Percentiles rank a stretch among this genome's conserved stretches.
Conservation (phyloP, 2,113 vertebrate species). For the Ammospiza caudacuta region DNA sequence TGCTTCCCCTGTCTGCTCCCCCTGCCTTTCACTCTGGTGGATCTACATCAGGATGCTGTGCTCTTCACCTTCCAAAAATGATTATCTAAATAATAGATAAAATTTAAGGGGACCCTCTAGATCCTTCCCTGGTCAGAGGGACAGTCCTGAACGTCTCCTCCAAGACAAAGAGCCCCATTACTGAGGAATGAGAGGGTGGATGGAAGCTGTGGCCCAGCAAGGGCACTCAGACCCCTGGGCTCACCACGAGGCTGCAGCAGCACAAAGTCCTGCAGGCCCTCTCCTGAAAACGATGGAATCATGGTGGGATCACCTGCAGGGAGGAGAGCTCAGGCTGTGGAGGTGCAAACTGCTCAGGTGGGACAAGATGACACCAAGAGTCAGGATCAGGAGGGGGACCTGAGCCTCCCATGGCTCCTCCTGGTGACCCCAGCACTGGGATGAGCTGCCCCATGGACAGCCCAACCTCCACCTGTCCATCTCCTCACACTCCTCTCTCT, state of each 20-base stretch:
- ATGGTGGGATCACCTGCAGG: background rate
- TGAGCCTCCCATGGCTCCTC: fast-evolving
- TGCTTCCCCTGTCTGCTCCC: background rate
- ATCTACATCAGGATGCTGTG: fast-evolving
- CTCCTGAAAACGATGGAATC: background rate
- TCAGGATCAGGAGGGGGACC: background rate
- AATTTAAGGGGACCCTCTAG: background rate
- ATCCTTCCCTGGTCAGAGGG: background rate
- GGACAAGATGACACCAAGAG: background rate
- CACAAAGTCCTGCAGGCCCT: background rate
- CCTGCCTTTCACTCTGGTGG: background rate
- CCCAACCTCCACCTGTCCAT: fast-evolving
- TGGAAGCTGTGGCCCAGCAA: background rate
- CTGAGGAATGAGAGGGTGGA: fast-evolving
- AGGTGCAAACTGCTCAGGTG: background rate
- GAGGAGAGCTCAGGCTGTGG: background rate
- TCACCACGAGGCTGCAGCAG: background rate
- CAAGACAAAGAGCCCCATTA: background rate
- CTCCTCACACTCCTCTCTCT: background rate
- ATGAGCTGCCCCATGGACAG: background rate
- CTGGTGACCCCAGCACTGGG: fast-evolving
- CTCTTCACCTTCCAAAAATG: background rate
- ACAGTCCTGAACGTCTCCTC: background rate
- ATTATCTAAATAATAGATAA: background rate
- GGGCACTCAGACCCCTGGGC: background rate